Conservation (phyloP, 1,140 invertebrate species). For the Trigoniulus corallinus region DNA sequence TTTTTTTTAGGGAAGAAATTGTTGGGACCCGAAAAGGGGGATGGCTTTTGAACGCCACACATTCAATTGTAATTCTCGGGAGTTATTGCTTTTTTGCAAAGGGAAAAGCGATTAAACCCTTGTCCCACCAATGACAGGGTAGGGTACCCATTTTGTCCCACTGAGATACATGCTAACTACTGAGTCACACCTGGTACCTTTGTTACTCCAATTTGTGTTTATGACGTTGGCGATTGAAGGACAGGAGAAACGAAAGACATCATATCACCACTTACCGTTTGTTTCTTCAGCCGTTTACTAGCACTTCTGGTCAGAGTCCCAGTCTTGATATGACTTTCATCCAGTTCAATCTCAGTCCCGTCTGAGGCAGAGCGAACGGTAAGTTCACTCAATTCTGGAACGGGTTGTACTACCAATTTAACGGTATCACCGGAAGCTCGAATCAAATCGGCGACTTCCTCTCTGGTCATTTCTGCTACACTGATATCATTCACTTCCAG, state of each 20-base stretch:
- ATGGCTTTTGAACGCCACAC: too few relatives aligned
- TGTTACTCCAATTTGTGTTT: too few relatives aligned
- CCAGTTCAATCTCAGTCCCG: constrained; percentile 44
- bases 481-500: constrained; percentile 75
- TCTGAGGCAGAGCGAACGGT: constrained; percentile 47
- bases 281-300: constrained; percentile 21
- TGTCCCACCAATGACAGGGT: too few relatives aligned
- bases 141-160: too few relatives aligned
- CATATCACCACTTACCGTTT: constrained; percentile 7
- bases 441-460: constrained; percentile 87
- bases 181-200: too few relatives aligned
- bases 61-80: too few relatives aligned
- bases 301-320: constrained; percentile 63
- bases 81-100: too few relatives aligned
- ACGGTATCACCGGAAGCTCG: constrained; percentile 64
- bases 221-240: too few relatives aligned
- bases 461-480: constrained; percentile 66
- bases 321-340: constrained; percentile 47
- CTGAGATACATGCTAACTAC: too few relatives aligned
- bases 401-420: constrained; percentile 70
- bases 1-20: too few relatives aligned
- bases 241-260: neutral
- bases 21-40: too few relatives aligned
- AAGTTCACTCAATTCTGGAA: constrained; percentile 70
- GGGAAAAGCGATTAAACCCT: too few relatives aligned